phyloP scores from a whole-genome alignment of 2,888 invertebrate species.

The Glyphotaelius pellucidus region DNA sequence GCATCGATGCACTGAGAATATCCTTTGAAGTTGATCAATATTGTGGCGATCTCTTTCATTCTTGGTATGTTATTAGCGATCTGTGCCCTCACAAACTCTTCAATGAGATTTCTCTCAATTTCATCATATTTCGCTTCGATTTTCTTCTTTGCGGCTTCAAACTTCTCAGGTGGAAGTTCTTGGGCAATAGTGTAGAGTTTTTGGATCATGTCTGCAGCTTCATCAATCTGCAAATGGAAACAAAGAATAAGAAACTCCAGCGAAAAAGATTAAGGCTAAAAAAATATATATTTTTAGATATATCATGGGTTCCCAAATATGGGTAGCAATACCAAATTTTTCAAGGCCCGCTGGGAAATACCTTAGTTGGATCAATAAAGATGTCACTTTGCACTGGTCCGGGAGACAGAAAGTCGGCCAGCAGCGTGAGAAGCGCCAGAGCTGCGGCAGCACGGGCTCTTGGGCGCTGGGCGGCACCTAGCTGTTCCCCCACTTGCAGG shows the following conservation, averaged over 20 bases:
- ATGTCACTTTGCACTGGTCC: slow-evolving; percentile 91
- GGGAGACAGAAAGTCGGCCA: slow-evolving; percentile 92
- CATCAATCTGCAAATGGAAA: slow-evolving; percentile 81
- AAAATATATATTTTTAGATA: neutral
- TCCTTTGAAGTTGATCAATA: slow-evolving; percentile 96
- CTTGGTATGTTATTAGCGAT: slow-evolving; percentile 88
- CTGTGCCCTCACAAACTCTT: slow-evolving; percentile 95
- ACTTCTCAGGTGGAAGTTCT: slow-evolving; percentile 93
- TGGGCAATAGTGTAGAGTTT: slow-evolving; percentile 97
- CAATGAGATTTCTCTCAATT: slow-evolving; percentile 92
- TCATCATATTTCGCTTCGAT: slow-evolving; percentile 94
- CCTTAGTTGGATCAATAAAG: slow-evolving; percentile 90
- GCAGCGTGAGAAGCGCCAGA: slow-evolving; percentile 92
- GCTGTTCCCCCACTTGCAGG: slow-evolving; percentile 97
- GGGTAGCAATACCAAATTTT: no score
- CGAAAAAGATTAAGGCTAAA: neutral
- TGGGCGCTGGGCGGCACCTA: slow-evolving; percentile 97
- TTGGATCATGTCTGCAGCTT: slow-evolving; percentile 98
- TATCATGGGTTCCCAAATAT: neutral
- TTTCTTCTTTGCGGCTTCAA: slow-evolving; percentile 89
- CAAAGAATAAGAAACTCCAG: neutral
- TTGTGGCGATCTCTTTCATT: slow-evolving; percentile 95
- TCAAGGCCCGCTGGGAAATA: slow-evolving; percentile 69
- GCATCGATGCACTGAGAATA: slow-evolving; percentile 98
- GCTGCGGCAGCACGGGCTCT: slow-evolving; percentile 96